Conservation (phyloP, 2,797 vertebrate species). For the Spondyliosoma cantharus region DNA sequence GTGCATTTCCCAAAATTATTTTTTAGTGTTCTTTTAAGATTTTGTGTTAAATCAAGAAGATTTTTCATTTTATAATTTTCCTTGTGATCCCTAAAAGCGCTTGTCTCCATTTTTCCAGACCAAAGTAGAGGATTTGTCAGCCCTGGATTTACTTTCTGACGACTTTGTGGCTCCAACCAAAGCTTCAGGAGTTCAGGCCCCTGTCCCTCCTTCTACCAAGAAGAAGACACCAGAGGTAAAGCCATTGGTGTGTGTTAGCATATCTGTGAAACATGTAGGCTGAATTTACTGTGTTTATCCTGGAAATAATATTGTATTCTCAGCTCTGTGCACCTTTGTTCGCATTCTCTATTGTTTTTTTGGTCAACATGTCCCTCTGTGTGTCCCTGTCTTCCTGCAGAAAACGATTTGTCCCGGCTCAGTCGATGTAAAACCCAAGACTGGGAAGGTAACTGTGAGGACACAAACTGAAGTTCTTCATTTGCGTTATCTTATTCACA, state of each 20-base stretch:
- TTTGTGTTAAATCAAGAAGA: background rate
- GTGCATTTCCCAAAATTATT: background rate
- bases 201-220: slow-evolving; percentile 25
- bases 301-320: background rate
- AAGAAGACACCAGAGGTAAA: slow-evolving; percentile 55
- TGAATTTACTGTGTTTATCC: background rate
- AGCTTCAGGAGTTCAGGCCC: slow-evolving; percentile 55
- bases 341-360: background rate
- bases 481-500: no score
- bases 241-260: background rate
- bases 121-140: slow-evolving; percentile 53
- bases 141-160: slow-evolving; percentile 50
- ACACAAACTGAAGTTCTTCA: background rate
- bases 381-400: slow-evolving; percentile 38
- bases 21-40: background rate
- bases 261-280: background rate
- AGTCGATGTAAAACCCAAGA: slow-evolving; percentile 19
- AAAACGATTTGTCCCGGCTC: background rate
- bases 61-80: background rate
- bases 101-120: slow-evolving; percentile 43
- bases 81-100: background rate
- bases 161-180: slow-evolving; percentile 63
- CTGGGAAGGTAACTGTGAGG: slow-evolving; percentile 6
- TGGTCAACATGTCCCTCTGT: background rate
- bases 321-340: background rate